phyloP scores from a whole-genome alignment of 2,888 invertebrate genomes.

The Diaprepes abbreviatus region DNA sequence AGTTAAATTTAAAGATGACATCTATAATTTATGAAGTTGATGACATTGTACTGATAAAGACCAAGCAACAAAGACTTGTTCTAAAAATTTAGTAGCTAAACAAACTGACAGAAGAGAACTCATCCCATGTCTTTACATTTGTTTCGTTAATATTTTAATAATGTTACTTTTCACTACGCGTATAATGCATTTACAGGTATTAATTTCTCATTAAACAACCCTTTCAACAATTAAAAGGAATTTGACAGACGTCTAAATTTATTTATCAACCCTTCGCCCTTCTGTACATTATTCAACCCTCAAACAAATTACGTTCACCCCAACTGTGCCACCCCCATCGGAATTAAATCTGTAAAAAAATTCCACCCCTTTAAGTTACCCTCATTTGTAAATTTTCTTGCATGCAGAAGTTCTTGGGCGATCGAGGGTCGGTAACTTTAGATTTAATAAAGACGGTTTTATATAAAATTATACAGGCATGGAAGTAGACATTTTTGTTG shows the following conservation, averaged over 20 bases:
- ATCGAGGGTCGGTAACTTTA: neutral
- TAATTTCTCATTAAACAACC: slow-evolving; percentile 1
- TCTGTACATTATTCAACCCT: slow-evolving; percentile 25
- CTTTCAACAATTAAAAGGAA: neutral
- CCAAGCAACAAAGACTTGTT: no score
- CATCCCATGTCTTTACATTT: no score
- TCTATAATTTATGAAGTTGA: no score
- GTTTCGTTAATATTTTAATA: no score
- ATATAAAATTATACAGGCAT: no score
- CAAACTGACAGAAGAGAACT: no score
- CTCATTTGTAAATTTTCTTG: slow-evolving; percentile 25
- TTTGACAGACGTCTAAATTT: slow-evolving; percentile 5
- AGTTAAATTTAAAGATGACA: no score
- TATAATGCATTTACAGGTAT: neutral
- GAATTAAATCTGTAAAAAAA: slow-evolving; percentile 37
- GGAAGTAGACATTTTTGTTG: no score
- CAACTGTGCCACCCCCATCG: slow-evolving; percentile 16
- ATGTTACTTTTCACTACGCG: neutral
- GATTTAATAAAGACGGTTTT: neutral
- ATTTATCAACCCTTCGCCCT: slow-evolving; percentile 17
- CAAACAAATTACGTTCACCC: slow-evolving; percentile 34
- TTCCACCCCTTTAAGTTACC: slow-evolving; percentile 23
- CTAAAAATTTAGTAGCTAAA: no score
- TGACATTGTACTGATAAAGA: no score
- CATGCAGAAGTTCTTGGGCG: neutral